Conservation (phyloP, 2,113 vertebrate species). For the Erpornis zantholeuca region DNA sequence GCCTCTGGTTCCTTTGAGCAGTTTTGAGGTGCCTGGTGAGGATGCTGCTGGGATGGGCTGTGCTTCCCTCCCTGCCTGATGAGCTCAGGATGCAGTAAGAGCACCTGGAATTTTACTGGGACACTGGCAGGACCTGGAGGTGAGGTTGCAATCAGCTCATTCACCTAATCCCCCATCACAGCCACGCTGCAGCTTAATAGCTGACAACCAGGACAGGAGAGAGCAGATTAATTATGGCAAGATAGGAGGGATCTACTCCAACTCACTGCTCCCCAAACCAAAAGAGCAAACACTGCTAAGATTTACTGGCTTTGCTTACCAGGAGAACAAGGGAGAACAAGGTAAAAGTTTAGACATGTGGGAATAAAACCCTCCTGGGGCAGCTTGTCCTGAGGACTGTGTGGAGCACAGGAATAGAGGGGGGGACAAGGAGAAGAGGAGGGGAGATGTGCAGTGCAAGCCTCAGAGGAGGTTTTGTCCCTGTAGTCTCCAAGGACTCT, state of each 20-base stretch:
- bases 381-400: neutral
- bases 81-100: neutral
- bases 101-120: neutral
- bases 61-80: neutral
- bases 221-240: neutral
- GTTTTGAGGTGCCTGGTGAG: neutral
- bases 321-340: neutral
- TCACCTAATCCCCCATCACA: neutral
- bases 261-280: neutral
- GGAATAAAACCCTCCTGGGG: neutral
- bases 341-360: neutral
- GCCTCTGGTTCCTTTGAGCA: neutral
- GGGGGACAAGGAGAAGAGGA: neutral
- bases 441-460: neutral
- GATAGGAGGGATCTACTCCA: neutral
- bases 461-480: neutral
- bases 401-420: neutral
- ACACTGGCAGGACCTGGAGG: neutral
- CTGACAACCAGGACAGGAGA: neutral
- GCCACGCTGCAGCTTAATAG: neutral
- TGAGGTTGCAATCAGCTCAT: neutral
- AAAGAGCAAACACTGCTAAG: neutral
- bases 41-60: accelerated
- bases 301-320: neutral
- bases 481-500: neutral